These are phyloP conservation scores for Luidia sarsii DNA, from an alignment of 53 echinoderm and acorn worm species.

Conservation along the genomic window DNA sequence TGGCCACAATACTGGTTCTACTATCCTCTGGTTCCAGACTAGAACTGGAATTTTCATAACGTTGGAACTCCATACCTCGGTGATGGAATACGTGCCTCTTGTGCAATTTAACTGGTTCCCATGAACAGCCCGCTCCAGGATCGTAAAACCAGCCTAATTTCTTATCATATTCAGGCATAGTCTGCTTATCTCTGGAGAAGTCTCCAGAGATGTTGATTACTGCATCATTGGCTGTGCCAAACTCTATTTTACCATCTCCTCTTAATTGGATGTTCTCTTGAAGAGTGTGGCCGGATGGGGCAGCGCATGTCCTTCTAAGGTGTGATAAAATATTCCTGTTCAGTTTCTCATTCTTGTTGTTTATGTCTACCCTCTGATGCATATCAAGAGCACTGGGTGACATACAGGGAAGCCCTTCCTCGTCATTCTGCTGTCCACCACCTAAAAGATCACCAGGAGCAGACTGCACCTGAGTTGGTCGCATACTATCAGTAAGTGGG, in stretches of 20 bases:
- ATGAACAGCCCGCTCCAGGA: too few species aligned
- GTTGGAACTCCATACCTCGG: too few species aligned
- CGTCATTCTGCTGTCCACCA: not conserved
- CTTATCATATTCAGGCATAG: too few species aligned
- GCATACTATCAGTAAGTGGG: not conserved
- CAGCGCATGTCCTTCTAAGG: too few species aligned
- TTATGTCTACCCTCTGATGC: not conserved
- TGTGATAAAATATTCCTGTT: not conserved
- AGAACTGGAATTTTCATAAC: too few species aligned
- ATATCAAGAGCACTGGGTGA: slow-evolving; percentile 29
- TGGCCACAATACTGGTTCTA: too few species aligned
- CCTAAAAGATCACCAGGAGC: not conserved
- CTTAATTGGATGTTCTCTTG: not conserved
- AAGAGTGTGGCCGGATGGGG: too few species aligned
- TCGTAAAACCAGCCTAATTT: too few species aligned
- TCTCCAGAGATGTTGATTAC: not conserved
- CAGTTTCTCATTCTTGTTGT: not conserved
- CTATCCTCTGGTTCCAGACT: too few species aligned
- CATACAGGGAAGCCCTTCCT: slow-evolving; percentile 9
- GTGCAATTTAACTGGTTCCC: too few species aligned
- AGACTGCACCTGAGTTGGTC: not conserved
- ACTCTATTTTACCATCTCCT: not conserved
- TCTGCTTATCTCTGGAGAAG: too few species aligned
- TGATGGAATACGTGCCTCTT: too few species aligned
- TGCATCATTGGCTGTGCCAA: not conserved